Percentiles rank a stretch among this genome's conserved stretches.
Conservation (phyloP, 2,113 vertebrate genomes). For the Pomatorhinus ruficollis region DNA sequence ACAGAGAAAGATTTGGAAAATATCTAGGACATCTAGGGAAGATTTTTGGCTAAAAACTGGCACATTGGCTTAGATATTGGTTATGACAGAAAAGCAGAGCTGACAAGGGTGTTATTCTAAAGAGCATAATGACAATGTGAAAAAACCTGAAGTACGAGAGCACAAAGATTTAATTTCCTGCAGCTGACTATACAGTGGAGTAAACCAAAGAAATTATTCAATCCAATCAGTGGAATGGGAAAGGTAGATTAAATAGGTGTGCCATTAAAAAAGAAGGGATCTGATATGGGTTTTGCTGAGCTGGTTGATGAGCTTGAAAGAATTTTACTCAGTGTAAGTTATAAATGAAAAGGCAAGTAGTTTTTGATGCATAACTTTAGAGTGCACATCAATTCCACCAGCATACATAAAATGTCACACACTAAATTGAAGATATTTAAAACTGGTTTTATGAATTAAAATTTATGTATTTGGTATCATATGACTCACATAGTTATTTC, state of each 20-base stretch:
- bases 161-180: neutral
- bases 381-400: neutral
- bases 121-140: neutral
- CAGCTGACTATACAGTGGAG: neutral
- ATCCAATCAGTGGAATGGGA: neutral
- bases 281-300: neutral
- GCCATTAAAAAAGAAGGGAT: neutral
- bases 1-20: neutral
- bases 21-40: neutral
- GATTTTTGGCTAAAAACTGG: neutral
- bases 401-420: neutral
- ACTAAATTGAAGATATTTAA: neutral
- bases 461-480: neutral
- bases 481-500: slow-evolving; percentile 12
- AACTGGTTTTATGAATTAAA: neutral
- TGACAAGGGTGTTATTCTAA: neutral
- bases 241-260: neutral
- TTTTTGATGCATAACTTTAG: neutral
- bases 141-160: neutral
- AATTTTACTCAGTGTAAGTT: neutral
- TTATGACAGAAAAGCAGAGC: neutral
- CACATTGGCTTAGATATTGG: neutral
- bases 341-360: neutral
- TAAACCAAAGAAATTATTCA: neutral
- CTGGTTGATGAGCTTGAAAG: neutral